These are phyloP conservation scores for Tapirus indicus DNA, from an alignment of 2,797 vertebrate genomes.

Conservation along the genomic window DNA sequence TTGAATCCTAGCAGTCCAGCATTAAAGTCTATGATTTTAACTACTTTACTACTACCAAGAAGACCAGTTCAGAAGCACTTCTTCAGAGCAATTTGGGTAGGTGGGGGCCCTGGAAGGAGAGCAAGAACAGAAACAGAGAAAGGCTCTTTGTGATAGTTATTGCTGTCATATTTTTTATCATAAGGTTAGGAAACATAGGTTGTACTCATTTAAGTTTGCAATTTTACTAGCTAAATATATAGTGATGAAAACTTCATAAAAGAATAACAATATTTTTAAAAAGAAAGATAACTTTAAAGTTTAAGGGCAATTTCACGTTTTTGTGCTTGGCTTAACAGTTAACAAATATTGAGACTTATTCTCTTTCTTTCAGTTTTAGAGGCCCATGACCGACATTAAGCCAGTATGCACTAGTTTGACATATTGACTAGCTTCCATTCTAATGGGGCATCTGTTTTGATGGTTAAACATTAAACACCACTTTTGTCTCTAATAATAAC, in stretches of 20 bases:
- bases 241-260: not conserved
- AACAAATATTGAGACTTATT: not conserved
- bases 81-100: not conserved
- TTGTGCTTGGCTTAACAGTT: not conserved
- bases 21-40: not conserved
- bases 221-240: not conserved
- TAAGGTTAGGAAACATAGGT: not conserved
- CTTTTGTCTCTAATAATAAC: not conserved
- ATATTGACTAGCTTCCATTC: not conserved
- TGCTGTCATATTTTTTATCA: not conserved
- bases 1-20: not conserved
- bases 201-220: not conserved
- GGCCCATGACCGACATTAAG: not conserved
- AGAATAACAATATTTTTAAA: not conserved
- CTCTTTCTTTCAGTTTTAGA: not conserved
- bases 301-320: not conserved
- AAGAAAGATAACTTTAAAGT: not conserved
- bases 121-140: not conserved
- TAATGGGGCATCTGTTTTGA: not conserved
- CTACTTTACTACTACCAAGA: not conserved
- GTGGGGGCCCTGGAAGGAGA: not conserved
- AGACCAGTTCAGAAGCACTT: not conserved
- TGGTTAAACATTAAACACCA: conserved; percentile 6
- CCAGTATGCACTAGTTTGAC: not conserved
- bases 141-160: not conserved